phyloP scores from a whole-genome alignment of 2,888 invertebrate species.

The Prenolepis imparis region DNA sequence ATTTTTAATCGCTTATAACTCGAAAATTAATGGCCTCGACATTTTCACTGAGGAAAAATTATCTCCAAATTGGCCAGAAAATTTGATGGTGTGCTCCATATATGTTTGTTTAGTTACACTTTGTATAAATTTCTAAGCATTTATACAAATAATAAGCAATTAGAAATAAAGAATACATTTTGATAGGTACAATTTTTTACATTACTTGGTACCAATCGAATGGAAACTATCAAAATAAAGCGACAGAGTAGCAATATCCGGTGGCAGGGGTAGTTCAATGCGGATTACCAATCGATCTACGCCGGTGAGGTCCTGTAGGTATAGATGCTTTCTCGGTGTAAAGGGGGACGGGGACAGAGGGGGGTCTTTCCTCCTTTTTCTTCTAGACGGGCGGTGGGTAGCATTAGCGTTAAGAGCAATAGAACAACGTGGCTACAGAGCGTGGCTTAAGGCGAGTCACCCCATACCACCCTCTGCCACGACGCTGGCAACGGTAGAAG shows the following conservation, averaged over 20 bases:
- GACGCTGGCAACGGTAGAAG: constrained; percentile 64
- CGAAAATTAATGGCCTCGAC: too few relatives aligned
- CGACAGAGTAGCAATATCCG: constrained; percentile 59
- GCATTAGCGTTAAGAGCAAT: constrained; percentile 83
- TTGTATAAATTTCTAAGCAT: background rate
- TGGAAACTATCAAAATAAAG: constrained; percentile 49
- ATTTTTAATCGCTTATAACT: too few relatives aligned
- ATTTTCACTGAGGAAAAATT: too few relatives aligned
- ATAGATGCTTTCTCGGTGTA: constrained; percentile 52
- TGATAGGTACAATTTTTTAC: constrained; percentile 2
- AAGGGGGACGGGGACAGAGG: background rate
- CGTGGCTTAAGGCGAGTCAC: constrained; percentile 77
- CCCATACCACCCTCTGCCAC: constrained; percentile 56
- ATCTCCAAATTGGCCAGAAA: too few relatives aligned
- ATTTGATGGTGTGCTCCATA: too few relatives aligned
- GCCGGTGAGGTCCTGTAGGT: constrained; percentile 66
- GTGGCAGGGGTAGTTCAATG: constrained; percentile 57
- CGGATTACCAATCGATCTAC: constrained; percentile 74
- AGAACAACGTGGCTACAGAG: constrained; percentile 82
- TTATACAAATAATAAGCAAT: background rate
- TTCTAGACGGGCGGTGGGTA: constrained; percentile 72
- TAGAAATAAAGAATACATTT: background rate
- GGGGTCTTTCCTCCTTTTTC: constrained; percentile 57
- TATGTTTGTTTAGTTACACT: too few relatives aligned
- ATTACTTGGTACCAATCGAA: constrained; percentile 38